Base-by-base conservation (phyloP, 2,888 invertebrate species). In the Gortyna flavago region DNA sequence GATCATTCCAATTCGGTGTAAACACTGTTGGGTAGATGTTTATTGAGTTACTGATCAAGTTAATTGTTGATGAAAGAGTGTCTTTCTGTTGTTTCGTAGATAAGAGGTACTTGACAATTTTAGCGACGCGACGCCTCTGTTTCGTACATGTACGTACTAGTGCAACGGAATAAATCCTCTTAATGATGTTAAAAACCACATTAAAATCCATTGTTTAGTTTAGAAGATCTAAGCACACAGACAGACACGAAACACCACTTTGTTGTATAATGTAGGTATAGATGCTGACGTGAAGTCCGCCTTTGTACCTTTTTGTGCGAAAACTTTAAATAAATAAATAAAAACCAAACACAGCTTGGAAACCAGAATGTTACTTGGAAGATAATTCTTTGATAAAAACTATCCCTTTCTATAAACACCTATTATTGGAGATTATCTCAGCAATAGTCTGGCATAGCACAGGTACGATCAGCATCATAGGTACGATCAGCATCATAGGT, bases 1-100 rank as follows among this genome's bases (percentile, higher is more conserved):
- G 62, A 57, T 81, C 51, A 35, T 51, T 72, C n/a, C 38, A 67
- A 66, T 84, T 81, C 51, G 7, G n/a, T 51, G 51, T 67, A 80
- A 84, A 84, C 48, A 66, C 5, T 77, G 21, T 21, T 35, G 5
- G 32, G 16, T 29, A 7, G 7, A 57, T 16, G 6, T 21, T 13
- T 9, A n/a, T n/a, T 64, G 6, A 67, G 13, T 21, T 67, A n/a
- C 11, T 61, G 35, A n/a, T 54, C 5, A 54, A 54, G 21, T 83
- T 77, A 32, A 18, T 51, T 41, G 64, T 54, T 32, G 32, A 13
- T 35, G 3, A n/a, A 18, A 35, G 35, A 29, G 0, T n/a, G 9
- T 57, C 5, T 61, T 41, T 41, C 13, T 18, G 9, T 32, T 35
- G 44, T 21, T 75, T 57, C 3, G 18, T 21, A 41, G 18, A 25